Evolutionary conservation across 1,140 invertebrate species (phyloP).

Genomic region (Nasonia longicornis): DNA sequence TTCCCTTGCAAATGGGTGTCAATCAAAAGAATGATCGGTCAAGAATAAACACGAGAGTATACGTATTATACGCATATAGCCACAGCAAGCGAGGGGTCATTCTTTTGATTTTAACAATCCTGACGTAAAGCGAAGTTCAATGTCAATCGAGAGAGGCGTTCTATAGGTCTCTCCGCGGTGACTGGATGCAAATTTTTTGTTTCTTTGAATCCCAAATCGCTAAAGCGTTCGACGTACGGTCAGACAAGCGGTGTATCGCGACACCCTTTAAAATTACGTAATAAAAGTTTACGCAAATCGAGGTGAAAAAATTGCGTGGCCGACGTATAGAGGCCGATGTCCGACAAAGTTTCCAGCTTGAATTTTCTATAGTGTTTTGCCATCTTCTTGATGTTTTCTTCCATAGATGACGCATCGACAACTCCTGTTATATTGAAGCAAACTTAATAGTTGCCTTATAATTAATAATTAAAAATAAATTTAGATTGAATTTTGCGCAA

Average conservation of each 20-base stretch:
- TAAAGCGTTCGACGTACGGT: background rate
- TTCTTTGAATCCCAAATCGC: background rate
- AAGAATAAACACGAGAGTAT: background rate
- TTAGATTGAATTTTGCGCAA: background rate
- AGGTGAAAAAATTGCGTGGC: slow-evolving; percentile 8
- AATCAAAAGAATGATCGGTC: background rate
- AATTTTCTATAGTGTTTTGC: background rate
- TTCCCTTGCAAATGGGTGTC: background rate
- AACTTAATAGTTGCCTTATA: background rate
- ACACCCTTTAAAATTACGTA: slow-evolving; percentile 10
- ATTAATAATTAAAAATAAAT: background rate
- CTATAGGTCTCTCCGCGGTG: background rate
- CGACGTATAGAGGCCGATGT: background rate
- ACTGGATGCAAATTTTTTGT: background rate
- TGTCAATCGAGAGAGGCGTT: background rate
- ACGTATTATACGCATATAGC: background rate
- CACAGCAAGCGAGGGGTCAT: background rate
- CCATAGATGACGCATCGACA: background rate
- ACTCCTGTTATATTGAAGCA: slow-evolving; percentile 21
- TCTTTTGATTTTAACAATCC: slow-evolving; percentile 28
- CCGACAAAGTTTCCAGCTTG: background rate
- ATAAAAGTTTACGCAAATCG: slow-evolving; percentile 8
- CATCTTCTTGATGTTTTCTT: background rate
- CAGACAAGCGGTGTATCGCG: background rate
- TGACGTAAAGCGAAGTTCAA: background rate